Evolutionary conservation across 2,113 vertebrate species (phyloP).

Genomic region (Acrocephalus arundinaceus): DNA sequence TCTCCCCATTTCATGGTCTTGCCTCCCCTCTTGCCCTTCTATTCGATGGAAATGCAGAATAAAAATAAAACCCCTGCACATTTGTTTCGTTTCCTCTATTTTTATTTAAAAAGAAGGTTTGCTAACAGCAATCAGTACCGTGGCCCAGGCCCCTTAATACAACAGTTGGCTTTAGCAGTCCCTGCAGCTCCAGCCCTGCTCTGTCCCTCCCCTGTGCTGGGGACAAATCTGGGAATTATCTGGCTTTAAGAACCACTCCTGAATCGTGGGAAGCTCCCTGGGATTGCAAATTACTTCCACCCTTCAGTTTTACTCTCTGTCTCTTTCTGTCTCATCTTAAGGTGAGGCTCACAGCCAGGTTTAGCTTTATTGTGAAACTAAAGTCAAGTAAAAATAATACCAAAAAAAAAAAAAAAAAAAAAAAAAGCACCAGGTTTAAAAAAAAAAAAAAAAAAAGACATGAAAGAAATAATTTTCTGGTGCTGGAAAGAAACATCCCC

Average conservation of each 20-base stretch:
- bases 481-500: constrained; percentile 31
- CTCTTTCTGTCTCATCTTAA: not conserved
- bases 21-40: not conserved
- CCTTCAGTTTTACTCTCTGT: not conserved
- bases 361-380: not conserved
- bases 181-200: not conserved
- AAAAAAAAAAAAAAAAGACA: not conserved
- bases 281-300: not conserved
- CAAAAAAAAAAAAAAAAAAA: not conserved
- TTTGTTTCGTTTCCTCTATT: not conserved
- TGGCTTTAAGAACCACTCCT: not conserved
- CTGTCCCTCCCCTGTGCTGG: not conserved
- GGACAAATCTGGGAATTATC: not conserved
- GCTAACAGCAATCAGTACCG: not conserved
- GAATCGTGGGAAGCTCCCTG: not conserved
- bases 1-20: not conserved
- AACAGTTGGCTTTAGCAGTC: not conserved
- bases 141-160: not conserved
- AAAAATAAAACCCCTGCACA: not conserved
- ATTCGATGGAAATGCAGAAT: not conserved
- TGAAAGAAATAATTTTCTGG: constrained; percentile 10
- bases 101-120: constrained; percentile 69
- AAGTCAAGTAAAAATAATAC: not conserved
- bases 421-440: not conserved
- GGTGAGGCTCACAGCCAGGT: not conserved